Conservation (phyloP, 2,797 vertebrate genomes). For the Oryzias sinensis region DNA sequence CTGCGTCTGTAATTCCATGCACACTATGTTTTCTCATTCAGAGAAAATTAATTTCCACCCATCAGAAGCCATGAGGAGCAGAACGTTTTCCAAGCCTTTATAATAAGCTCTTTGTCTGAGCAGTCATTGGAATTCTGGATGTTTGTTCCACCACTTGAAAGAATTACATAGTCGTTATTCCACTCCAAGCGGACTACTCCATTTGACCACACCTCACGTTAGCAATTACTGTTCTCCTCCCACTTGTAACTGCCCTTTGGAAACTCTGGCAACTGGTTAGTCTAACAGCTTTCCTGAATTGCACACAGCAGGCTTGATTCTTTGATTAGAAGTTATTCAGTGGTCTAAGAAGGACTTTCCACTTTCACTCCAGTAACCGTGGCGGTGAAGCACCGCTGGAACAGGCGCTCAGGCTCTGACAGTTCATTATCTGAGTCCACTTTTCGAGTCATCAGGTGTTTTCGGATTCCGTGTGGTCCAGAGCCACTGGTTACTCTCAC, state of each 20-base stretch:
- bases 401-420: constrained; percentile 64
- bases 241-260: not conserved
- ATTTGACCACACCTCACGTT: not conserved
- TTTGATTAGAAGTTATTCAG: not conserved
- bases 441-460: constrained; percentile 73
- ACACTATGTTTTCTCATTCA: not conserved
- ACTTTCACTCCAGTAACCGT: constrained; percentile 62
- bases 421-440: constrained; percentile 78
- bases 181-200: not conserved
- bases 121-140: not conserved
- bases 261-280: not conserved
- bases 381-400: constrained; percentile 80
- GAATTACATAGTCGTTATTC: not conserved
- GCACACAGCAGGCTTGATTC: not conserved
- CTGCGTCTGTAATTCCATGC: constrained; percentile 5
- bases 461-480: constrained; percentile 68
- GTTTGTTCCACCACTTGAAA: not conserved
- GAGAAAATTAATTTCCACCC: constrained; percentile 1
- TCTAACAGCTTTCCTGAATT: not conserved
- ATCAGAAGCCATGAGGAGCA: not conserved
- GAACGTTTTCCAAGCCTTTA: not conserved
- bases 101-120: not conserved
- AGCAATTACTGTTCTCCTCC: not conserved
- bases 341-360: constrained; percentile 63
- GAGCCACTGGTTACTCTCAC: constrained; percentile 16